phyloP scores from a whole-genome alignment of 1,140 invertebrate genomes.

The Pseudachorutes palmiensis region DNA sequence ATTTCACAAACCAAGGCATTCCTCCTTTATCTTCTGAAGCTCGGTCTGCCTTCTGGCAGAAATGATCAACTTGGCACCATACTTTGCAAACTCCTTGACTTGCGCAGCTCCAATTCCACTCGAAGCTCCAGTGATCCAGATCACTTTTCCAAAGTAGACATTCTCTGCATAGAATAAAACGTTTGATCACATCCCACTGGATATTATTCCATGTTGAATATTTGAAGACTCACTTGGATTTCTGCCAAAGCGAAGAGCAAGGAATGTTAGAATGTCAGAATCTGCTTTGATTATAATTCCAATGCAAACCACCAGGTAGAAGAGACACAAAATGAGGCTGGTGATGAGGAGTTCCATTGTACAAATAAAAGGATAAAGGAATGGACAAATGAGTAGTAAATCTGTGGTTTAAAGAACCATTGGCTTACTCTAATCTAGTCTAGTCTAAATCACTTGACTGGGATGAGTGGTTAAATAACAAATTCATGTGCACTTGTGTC shows the following conservation, averaged over 20 bases:
- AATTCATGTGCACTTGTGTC: too few relatives aligned
- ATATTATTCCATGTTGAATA: background rate
- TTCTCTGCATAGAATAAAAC: constrained; percentile 13
- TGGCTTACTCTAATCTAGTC: too few relatives aligned
- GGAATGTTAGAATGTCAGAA: background rate
- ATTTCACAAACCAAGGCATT: constrained; percentile 48
- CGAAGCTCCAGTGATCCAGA: constrained; percentile 83
- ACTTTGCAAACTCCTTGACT: constrained; percentile 57
- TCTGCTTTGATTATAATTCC: background rate
- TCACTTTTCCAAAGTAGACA: constrained; percentile 58
- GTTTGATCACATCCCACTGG: background rate
- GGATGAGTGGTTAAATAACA: too few relatives aligned
- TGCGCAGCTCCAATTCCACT: constrained; percentile 77
- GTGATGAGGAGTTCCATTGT: background rate
- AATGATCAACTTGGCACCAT: constrained; percentile 59
- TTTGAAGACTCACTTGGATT: background rate
- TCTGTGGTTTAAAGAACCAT: too few relatives aligned
- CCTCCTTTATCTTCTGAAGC: constrained; percentile 63
- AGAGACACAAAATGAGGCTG: too few relatives aligned
- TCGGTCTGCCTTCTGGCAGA: constrained; percentile 62
- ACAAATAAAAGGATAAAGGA: too few relatives aligned
- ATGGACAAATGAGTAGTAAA: too few relatives aligned
- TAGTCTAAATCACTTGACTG: too few relatives aligned
- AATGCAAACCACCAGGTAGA: too few relatives aligned
- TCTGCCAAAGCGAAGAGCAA: background rate